Percentiles rank a stretch among this genome's conserved stretches.
These are phyloP conservation scores for Samia ricini DNA, from an alignment of 1,140 invertebrate genomes.

Conservation along the genomic window DNA sequence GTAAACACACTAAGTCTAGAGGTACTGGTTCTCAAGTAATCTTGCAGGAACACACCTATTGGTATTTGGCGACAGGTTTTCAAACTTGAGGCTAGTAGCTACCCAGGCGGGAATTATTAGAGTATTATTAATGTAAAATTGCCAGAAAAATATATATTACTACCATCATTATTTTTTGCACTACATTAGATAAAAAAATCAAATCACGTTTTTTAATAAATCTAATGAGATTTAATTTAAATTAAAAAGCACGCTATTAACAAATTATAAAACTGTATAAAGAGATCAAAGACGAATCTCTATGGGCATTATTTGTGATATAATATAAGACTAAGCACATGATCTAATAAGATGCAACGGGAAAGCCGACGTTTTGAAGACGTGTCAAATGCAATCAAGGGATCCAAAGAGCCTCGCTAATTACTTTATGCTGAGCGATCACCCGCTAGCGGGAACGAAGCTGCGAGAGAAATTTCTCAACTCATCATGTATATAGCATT, in stretches of 20 bases:
- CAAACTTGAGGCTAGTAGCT: no score
- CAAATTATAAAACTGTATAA: neutral
- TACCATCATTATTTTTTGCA: no score
- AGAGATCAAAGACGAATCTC: neutral
- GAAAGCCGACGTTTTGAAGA: conserved; percentile 5
- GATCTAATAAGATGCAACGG: neutral
- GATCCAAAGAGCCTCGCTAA: conserved; percentile 44
- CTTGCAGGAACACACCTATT: no score
- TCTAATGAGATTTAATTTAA: neutral
- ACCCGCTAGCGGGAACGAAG: conserved; percentile 5
- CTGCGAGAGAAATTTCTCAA: neutral
- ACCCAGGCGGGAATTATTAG: no score
- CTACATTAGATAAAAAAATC: no score
- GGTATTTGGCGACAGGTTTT: no score
- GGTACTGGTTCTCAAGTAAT: no score
- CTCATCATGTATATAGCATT: no score
- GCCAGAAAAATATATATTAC: no score
- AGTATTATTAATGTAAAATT: no score
- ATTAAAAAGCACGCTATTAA: neutral
- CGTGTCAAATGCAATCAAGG: conserved; percentile 46
- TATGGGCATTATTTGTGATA: neutral
- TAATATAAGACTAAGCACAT: neutral
- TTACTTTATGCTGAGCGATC: conserved; percentile 38
- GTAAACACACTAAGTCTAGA: no score
- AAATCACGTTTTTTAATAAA: neutral